Evolutionary conservation across 2,113 vertebrate species (phyloP).

Genomic region (Oncorhynchus tshawytscha): DNA sequence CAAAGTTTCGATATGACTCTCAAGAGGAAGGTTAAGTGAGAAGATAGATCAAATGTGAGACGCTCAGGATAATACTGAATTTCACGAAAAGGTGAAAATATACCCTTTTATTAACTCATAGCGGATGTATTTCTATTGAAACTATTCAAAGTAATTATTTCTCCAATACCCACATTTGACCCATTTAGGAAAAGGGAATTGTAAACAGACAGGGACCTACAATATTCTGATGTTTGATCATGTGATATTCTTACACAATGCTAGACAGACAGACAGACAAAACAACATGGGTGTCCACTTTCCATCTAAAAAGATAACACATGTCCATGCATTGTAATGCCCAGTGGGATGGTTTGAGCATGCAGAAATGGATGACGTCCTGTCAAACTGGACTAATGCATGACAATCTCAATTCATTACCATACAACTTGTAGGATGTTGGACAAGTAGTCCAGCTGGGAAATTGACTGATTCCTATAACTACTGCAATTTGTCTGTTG

Average conservation of each 20-base stretch:
- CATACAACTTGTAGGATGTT: background rate
- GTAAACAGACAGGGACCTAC: background rate
- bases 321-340: background rate
- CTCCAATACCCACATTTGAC: background rate
- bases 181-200: background rate
- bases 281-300: background rate
- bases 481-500: no score
- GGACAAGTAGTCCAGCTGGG: background rate
- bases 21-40: background rate
- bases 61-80: background rate
- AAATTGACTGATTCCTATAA: no score
- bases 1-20: background rate
- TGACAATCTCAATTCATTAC: background rate
- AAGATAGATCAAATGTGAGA: background rate
- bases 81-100: background rate
- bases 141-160: background rate
- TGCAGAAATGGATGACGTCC: background rate
- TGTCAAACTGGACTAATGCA: background rate
- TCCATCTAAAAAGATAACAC: background rate
- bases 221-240: background rate
- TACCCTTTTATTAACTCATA: no score
- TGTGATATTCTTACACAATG: background rate
- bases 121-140: background rate
- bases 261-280: background rate
- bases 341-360: background rate